A percentile compares a stretch with the other conserved stretches of the same genome.
Conservation (phyloP, 2,797 vertebrate genomes). For the Chelon labrosus region DNA sequence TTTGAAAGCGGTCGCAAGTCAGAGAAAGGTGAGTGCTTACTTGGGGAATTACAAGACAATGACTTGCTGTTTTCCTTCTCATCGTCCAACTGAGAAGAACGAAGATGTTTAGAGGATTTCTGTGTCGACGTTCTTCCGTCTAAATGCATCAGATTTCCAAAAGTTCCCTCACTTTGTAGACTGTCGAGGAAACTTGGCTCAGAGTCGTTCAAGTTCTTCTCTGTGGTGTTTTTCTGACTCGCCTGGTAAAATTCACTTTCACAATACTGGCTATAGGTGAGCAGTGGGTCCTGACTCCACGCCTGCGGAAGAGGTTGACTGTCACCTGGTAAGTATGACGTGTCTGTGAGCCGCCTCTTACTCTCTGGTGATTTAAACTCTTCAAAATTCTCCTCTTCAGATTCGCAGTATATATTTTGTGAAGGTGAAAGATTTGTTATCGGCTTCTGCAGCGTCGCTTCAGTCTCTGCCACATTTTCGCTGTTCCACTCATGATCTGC, state of each 20-base stretch:
- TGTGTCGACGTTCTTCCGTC: slow-evolving; percentile 65
- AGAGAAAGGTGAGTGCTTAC: slow-evolving; percentile 6
- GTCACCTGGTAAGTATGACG: slow-evolving; percentile 7
- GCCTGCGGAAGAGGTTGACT: slow-evolving; percentile 44
- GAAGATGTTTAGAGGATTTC: slow-evolving; percentile 27
- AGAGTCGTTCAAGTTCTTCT: background rate
- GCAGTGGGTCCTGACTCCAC: slow-evolving; percentile 53
- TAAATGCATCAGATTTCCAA: slow-evolving; percentile 28
- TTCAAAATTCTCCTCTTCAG: slow-evolving; percentile 47
- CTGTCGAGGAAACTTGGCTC: slow-evolving; percentile 21
- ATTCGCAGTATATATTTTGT: slow-evolving; percentile 12
- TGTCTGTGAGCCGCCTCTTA: slow-evolving; percentile 56
- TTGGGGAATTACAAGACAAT: slow-evolving; percentile 29
- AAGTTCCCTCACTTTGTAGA: slow-evolving; percentile 27
- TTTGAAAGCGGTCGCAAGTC: slow-evolving; percentile 25
- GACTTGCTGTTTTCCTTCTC: slow-evolving; percentile 59
- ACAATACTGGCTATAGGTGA: slow-evolving; percentile 50
- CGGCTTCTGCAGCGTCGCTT: slow-evolving; percentile 20
- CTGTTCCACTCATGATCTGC: slow-evolving; percentile 16
- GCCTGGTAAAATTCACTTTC: slow-evolving; percentile 33
- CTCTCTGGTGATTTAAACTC: slow-evolving; percentile 61
- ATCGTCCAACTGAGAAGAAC: slow-evolving; percentile 38
- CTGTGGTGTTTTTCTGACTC: slow-evolving; percentile 16
- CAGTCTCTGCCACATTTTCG: slow-evolving; percentile 24
- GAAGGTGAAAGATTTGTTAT: background rate